These are phyloP conservation scores for Neomicropteryx cornuta DNA, from an alignment of 1,140 invertebrate species.

Conservation along the genomic window DNA sequence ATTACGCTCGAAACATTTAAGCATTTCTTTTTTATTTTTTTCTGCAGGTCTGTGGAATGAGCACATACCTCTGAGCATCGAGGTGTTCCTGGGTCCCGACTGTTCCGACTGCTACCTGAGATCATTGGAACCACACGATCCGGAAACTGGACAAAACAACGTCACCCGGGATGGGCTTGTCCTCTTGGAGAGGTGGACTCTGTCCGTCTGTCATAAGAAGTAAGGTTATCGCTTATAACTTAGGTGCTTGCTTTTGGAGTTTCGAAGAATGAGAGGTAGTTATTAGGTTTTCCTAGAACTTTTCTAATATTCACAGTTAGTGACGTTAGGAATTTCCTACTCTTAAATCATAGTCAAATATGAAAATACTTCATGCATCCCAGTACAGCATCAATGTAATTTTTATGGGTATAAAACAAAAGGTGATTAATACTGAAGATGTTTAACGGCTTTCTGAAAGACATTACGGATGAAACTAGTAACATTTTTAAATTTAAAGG, in stretches of 20 bases:
- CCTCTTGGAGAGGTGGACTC: constrained; percentile 35
- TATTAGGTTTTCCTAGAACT: neutral
- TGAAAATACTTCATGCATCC: neutral
- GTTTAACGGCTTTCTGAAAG: no score
- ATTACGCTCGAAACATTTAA: no score
- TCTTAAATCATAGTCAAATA: neutral
- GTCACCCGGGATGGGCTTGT: constrained; percentile 20
- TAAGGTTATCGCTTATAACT: constrained; percentile 11
- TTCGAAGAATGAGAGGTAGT: neutral
- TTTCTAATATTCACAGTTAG: neutral
- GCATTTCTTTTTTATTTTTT: no score
- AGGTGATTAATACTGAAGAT: no score
- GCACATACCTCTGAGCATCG: constrained; percentile 34
- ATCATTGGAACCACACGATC: constrained; percentile 15
- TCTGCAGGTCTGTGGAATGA: constrained; percentile 36
- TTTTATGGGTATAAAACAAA: no score
- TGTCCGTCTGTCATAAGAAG: constrained; percentile 29
- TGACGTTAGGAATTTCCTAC: neutral
- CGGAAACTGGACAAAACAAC: constrained; percentile 20
- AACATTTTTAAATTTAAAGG: no score
- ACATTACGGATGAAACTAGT: no score
- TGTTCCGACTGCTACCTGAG: constrained; percentile 26
- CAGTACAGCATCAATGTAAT: neutral
- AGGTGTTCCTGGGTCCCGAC: constrained; percentile 31
- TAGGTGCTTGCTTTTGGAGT: no score